These are phyloP conservation scores for Cryptotermes secundus DNA, from an alignment of 1,140 invertebrate species.

Conservation along the genomic window DNA sequence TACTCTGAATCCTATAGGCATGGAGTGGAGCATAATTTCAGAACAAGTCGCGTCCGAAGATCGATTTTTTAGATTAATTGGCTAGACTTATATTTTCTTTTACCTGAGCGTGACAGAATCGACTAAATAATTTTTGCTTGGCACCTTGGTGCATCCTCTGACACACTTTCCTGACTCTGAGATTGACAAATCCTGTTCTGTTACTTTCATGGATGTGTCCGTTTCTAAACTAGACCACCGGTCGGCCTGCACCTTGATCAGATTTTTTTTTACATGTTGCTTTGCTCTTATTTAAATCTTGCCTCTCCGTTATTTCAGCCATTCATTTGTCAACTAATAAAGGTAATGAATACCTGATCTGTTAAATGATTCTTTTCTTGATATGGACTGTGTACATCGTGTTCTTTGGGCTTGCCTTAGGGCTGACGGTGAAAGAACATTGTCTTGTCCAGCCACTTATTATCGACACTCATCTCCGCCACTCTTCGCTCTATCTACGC, in stretches of 20 bases:
- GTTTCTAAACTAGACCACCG: background rate
- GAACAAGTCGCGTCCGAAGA: background rate
- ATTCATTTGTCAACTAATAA: background rate
- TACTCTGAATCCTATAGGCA: no score
- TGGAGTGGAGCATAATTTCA: background rate
- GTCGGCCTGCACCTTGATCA: background rate
- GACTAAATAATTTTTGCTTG: background rate
- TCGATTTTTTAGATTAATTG: background rate
- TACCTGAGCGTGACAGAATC: background rate
- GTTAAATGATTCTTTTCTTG: background rate
- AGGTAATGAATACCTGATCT: background rate
- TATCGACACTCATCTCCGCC: background rate
- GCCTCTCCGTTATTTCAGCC: background rate
- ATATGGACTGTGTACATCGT: background rate
- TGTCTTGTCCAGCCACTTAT: background rate
- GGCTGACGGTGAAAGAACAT: background rate
- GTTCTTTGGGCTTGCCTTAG: background rate
- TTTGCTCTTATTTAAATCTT: background rate
- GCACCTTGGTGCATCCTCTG: background rate
- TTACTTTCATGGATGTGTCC: background rate
- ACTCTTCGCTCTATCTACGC: background rate
- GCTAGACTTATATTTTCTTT: background rate
- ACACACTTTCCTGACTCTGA: background rate
- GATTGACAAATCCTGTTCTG: constrained; percentile 12
- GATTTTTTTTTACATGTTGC: background rate